These are phyloP conservation scores for Cerastis rubricosa DNA, from an alignment of 2,888 invertebrate species.

Conservation along the genomic window DNA sequence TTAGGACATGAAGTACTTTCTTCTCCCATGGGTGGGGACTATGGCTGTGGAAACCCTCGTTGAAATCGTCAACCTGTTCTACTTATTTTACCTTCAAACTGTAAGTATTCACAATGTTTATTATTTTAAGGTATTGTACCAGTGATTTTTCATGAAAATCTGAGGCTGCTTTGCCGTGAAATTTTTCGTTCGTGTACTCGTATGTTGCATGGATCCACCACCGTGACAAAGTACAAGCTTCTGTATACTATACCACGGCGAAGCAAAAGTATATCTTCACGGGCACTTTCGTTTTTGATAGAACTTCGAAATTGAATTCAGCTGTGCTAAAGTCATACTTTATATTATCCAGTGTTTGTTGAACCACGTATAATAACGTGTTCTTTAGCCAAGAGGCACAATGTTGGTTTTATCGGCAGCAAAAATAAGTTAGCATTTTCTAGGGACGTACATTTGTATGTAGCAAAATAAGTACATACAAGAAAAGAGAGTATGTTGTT, in stretches of 20 bases:
- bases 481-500: background rate
- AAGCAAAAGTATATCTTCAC: background rate
- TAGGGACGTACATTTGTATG: background rate
- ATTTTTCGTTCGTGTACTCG: background rate
- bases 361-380: background rate
- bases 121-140: background rate
- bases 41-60: conserved; percentile 92
- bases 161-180: background rate
- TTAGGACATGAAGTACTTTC: conserved; percentile 93
- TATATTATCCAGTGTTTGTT: background rate
- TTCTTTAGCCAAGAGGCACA: background rate
- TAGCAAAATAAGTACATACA: background rate
- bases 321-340: background rate
- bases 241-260: background rate
- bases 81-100: conserved; percentile 92
- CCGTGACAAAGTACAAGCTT: background rate
- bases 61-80: conserved; percentile 92
- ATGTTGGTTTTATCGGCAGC: background rate
- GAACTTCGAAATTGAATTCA: background rate
- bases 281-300: background rate
- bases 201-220: background rate
- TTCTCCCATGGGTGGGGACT: conserved; percentile 94
- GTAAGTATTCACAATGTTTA: conserved; percentile 82
- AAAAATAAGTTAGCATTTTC: background rate
- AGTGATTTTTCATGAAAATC: background rate